Conservation (phyloP, 2,888 invertebrate species). For the Lasius fuliginosus region DNA sequence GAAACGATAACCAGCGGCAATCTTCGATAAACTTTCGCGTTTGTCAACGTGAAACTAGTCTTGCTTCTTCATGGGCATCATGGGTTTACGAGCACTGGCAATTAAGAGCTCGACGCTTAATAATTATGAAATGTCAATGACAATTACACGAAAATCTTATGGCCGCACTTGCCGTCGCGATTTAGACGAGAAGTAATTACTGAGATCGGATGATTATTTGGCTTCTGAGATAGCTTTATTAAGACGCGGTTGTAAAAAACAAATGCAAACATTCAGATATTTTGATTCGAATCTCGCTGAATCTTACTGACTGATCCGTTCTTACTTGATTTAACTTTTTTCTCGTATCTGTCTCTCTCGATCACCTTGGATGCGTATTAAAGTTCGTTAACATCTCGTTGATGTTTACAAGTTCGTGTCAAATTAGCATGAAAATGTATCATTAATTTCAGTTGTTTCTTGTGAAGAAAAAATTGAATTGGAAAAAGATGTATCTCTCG, state of each 20-base stretch:
- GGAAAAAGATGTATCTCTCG: background rate
- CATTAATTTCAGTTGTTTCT: constrained; percentile 12
- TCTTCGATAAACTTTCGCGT: background rate
- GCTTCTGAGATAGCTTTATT: constrained; percentile 6
- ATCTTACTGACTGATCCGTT: constrained; percentile 4
- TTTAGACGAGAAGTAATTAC: background rate
- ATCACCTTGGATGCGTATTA: constrained; percentile 21
- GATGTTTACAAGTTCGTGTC: background rate
- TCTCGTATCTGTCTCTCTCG: background rate
- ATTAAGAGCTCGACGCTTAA: constrained; percentile 12
- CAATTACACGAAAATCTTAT: constrained; percentile 13
- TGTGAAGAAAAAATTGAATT: background rate
- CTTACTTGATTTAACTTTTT: background rate
- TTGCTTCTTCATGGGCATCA: background rate
- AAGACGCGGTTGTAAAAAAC: background rate
- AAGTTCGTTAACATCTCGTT: constrained; percentile 12
- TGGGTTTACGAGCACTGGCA: background rate
- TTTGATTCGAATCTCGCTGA: background rate
- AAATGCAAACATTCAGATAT: background rate
- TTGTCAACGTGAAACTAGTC: background rate
- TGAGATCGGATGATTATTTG: background rate
- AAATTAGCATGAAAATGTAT: constrained; percentile 12
- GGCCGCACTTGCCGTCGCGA: background rate
- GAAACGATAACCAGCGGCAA: background rate
- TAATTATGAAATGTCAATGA: constrained; percentile 17